Conservation (phyloP, 1,140 invertebrate genomes). For the Probaryconus sp. region DNA sequence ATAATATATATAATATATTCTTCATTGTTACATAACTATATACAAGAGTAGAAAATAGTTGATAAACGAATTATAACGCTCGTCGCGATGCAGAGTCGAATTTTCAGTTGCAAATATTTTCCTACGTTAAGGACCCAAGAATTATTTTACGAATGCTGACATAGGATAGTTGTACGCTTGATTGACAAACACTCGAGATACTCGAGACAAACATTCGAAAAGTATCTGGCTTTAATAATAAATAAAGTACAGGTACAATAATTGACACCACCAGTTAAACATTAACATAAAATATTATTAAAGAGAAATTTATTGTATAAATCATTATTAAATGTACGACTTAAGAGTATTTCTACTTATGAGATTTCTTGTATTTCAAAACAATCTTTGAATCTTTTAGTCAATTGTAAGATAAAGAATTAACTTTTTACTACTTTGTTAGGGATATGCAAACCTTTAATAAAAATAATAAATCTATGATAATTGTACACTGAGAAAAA, state of each 20-base stretch:
- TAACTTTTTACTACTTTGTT: too few species aligned
- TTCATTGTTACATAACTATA: constrained; percentile 55
- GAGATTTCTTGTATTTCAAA: too few species aligned
- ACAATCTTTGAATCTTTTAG: too few species aligned
- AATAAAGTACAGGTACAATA: constrained; percentile 35
- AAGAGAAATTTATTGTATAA: constrained; percentile 8
- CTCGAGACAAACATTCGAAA: not conserved
- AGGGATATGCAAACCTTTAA: too few species aligned
- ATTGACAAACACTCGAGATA: constrained; percentile 31
- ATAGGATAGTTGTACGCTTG: constrained; percentile 34
- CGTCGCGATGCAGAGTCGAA: constrained; percentile 36
- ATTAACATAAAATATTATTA: constrained; percentile 6
- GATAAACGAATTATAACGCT: constrained; percentile 28
- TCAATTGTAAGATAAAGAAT: too few species aligned
- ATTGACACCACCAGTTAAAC: constrained; percentile 37
- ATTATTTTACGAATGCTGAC: constrained; percentile 36
- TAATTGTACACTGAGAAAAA: too few species aligned
- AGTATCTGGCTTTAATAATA: constrained; percentile 13
- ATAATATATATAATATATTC: constrained; percentile 44
- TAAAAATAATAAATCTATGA: too few species aligned
- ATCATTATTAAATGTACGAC: not conserved
- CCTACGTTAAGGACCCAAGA: constrained; percentile 1
- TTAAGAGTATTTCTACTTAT: too few species aligned
- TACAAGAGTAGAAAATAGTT: constrained; percentile 66
- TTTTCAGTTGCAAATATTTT: constrained; percentile 24